phyloP scores from a whole-genome alignment of 2,797 vertebrate genomes.

The Sciurus carolinensis region DNA sequence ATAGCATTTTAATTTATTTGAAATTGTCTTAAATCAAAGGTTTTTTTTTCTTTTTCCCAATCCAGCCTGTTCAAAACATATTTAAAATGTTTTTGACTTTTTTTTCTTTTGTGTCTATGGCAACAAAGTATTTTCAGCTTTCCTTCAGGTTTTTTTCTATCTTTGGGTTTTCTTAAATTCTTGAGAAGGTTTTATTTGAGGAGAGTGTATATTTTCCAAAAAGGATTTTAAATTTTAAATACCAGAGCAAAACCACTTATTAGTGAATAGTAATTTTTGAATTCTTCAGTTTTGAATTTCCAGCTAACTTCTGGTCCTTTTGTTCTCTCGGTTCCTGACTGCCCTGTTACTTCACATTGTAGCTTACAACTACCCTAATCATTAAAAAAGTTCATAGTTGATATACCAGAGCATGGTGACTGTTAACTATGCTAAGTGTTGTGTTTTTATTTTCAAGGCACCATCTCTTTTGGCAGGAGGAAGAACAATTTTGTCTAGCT shows the following conservation, averaged over 20 bases:
- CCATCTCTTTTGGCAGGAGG: not conserved
- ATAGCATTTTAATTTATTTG: conserved; percentile 31
- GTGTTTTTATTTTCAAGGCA: conserved; percentile 28
- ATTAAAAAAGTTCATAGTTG: not conserved
- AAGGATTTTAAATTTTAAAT: conserved; percentile 44
- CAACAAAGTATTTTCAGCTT: conserved; percentile 59
- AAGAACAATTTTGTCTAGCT: not conserved
- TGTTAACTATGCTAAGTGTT: not conserved
- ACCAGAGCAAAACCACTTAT: conserved; percentile 22
- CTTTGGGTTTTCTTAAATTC: conserved; percentile 1
- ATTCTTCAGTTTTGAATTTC: not conserved
- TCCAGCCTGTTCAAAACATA: not conserved
- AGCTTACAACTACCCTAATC: not conserved
- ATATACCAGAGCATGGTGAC: not conserved
- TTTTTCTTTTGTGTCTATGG: conserved; percentile 37
- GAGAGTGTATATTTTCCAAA: not conserved
- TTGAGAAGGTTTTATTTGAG: not conserved
- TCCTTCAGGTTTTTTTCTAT: conserved; percentile 53
- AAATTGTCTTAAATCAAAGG: not conserved
- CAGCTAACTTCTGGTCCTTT: not conserved
- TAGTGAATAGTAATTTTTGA: conserved; percentile 8
- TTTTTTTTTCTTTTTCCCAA: not conserved
- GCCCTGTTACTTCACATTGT: not conserved
- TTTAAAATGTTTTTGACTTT: not conserved
- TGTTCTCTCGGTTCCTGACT: not conserved